Base-by-base conservation (phyloP, 2,113 vertebrate species). In the Gymnogyps californianus region DNA sequence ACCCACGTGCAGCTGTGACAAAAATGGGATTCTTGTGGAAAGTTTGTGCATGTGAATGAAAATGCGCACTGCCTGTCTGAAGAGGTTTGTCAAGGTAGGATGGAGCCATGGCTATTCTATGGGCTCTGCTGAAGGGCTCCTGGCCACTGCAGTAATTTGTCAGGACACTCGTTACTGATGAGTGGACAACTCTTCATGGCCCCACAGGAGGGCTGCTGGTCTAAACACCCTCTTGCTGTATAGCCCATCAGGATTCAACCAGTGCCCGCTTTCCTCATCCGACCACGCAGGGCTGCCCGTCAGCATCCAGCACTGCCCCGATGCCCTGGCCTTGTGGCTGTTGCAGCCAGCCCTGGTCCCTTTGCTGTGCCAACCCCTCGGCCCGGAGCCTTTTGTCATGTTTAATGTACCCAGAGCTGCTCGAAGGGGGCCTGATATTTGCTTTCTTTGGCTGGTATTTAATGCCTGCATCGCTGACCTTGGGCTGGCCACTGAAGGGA, bases 391-490 rank as follows among this genome's bases (percentile, higher is more conserved):
- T 86, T 90, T 79, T 34, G 31, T 71, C 5, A 3, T 76, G 75
- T 77, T 90, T 61, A 55, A 57, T 80, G 42, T 76, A 36, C 65
- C 72, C n/a, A 10, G 28, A 65, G 34, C 22, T 32, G 18, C 87
- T 66, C 13, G 0, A 95, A 85, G 25, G 7, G 21, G 49, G 25
- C 49, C 49, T 67, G 26, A 10, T 98, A 93, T 98, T 98, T 98
- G 96, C 92, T 98, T 92, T 95, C 57, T 72, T 57, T 59, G 97
- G 98, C 64, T 28, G 25, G 16, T 72, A 34, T 71, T 99, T 93
- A 98, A 98, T 11, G 90, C 99, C 70, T 98, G 98, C 70, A 98
- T 99, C 57, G 98, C 98, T 93, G 99, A 99, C 98, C 99, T 99
- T 97, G 99, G 98, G 74, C 97, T 99, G 96, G 98, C 98, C 1